Conservation (phyloP, 2,113 vertebrate genomes). For the Propithecus coquereli region DNA sequence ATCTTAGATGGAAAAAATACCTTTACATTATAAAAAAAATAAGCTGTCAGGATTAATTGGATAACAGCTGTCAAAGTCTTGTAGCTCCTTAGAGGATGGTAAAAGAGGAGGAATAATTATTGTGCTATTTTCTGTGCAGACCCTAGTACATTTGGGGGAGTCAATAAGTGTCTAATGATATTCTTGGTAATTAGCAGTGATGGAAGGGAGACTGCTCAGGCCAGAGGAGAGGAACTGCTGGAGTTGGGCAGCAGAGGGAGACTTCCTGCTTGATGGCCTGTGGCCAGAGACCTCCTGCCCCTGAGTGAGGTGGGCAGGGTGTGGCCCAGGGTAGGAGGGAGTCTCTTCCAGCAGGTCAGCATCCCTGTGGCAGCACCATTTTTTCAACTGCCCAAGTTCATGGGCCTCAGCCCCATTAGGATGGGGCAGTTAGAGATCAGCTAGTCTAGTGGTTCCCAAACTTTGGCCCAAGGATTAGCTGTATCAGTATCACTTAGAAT, state of each 20-base stretch:
- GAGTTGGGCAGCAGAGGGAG: background rate
- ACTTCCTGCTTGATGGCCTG: background rate
- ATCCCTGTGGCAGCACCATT: too few species aligned
- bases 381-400: background rate
- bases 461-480: background rate
- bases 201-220: background rate
- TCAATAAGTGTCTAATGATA: conserved; percentile 57
- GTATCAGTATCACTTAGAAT: background rate
- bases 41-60: conserved; percentile 73
- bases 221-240: background rate
- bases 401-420: background rate
- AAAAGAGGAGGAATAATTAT: conserved; percentile 71
- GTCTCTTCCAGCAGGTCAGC: background rate
- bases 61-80: conserved; percentile 72
- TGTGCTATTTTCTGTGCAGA: conserved; percentile 68
- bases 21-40: conserved; percentile 61
- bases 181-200: conserved; percentile 55
- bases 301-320: background rate
- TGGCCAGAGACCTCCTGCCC: background rate
- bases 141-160: conserved; percentile 55
- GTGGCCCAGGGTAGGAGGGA: background rate
- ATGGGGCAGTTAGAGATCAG: background rate
- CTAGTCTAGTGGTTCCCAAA: background rate
- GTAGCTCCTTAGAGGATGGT: conserved; percentile 64
- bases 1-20: conserved; percentile 44